Conservation (phyloP, 1,140 invertebrate species). For the Ips typographus region DNA sequence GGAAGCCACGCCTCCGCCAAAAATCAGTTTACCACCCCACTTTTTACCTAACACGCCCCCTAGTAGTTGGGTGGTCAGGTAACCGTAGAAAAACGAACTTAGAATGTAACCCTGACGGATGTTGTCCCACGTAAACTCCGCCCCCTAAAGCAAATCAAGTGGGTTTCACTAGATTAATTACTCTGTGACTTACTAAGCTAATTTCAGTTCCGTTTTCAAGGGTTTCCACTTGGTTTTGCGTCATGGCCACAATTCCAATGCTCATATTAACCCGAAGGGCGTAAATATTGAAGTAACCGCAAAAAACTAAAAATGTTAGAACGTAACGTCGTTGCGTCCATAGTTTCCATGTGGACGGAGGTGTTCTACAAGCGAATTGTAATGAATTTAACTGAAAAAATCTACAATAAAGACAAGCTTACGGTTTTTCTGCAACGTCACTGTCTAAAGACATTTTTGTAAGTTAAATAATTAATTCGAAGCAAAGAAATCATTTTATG, state of each 20-base stretch:
- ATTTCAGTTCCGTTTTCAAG: conserved; percentile 52
- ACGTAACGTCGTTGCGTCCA: conserved; percentile 71
- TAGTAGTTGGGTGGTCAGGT: conserved; percentile 71
- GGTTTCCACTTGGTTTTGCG: conserved; percentile 60
- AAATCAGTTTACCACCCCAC: conserved; percentile 65
- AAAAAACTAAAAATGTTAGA: conserved; percentile 76
- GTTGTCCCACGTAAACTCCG: conserved; percentile 80
- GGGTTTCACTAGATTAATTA: neutral
- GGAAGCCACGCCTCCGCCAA: conserved; percentile 76
- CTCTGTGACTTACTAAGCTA: conserved; percentile 13
- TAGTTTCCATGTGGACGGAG: conserved; percentile 58
- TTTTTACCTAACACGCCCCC: conserved; percentile 58
- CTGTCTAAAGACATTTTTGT: too few relatives aligned
- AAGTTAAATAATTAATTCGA: too few relatives aligned
- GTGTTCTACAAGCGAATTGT: neutral
- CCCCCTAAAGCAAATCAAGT: conserved; percentile 22
- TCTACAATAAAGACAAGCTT: neutral
- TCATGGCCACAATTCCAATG: conserved; percentile 89
- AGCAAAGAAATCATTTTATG: too few relatives aligned
- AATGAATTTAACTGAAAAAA: neutral
- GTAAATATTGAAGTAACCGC: conserved; percentile 89
- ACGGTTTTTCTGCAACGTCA: too few relatives aligned
- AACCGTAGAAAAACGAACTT: conserved; percentile 86
- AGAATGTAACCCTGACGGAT: conserved; percentile 77
- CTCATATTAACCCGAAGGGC: conserved; percentile 84